These are phyloP conservation scores for Raja brachyura DNA, from an alignment of 2,113 vertebrate genomes.

Conservation along the genomic window DNA sequence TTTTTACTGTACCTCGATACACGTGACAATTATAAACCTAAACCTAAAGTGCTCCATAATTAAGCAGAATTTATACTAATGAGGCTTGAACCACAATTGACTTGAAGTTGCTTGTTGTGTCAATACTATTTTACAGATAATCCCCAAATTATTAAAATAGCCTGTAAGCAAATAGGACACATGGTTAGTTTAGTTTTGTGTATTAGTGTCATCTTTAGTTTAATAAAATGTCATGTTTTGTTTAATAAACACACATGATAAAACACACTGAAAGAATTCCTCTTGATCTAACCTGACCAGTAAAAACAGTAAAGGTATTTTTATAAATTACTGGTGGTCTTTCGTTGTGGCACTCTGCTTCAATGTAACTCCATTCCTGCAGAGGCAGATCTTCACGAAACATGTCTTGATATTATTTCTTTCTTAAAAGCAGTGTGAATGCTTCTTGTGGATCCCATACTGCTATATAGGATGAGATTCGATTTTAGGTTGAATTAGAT, in stretches of 20 bases:
- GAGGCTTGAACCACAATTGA: background rate
- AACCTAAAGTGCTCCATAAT: background rate
- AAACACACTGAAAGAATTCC: background rate
- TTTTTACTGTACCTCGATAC: too few species aligned
- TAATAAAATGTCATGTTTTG: too few species aligned
- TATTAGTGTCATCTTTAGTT: too few species aligned
- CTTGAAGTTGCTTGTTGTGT: background rate
- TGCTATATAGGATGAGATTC: background rate
- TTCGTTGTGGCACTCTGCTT: background rate
- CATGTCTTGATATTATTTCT: background rate
- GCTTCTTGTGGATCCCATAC: background rate
- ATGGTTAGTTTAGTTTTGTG: background rate
- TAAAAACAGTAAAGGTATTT: background rate
- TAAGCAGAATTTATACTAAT: background rate
- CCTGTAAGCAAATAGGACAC: background rate
- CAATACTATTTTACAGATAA: background rate
- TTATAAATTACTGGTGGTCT: background rate
- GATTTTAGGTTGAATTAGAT: too few species aligned
- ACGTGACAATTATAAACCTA: too few species aligned
- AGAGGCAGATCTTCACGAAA: background rate
- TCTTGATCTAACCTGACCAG: background rate
- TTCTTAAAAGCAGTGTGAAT: background rate
- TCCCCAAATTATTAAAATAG: background rate
- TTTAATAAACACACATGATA: background rate
- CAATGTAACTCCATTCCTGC: background rate